Conservation (phyloP, 2,888 invertebrate species). For the Automeris io region DNA sequence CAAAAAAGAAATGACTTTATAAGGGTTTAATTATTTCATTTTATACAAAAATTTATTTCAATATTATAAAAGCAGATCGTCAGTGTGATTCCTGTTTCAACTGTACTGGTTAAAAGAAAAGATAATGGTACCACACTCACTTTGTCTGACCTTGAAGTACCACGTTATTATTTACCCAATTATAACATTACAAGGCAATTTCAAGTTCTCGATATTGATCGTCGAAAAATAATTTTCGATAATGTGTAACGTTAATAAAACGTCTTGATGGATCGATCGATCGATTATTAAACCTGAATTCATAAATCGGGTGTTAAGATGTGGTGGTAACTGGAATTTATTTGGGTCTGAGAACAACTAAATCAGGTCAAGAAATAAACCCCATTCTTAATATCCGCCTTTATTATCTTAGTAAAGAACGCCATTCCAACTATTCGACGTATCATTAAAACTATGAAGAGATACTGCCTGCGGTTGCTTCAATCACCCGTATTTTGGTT, state of each 20-base stretch:
- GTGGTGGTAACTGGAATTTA: background rate
- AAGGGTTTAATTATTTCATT: no score
- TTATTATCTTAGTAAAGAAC: no score
- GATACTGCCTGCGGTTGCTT: no score
- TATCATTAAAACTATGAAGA: no score
- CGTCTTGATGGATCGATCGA: constrained; percentile 44
- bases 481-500: no score
- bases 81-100: no score
- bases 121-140: constrained; percentile 17
- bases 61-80: no score
- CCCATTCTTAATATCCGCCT: no score
- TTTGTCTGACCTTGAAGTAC: constrained; percentile 35
- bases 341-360: background rate
- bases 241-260: constrained; percentile 50
- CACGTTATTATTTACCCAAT: constrained; percentile 47
- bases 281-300: constrained; percentile 29
- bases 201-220: constrained; percentile 33
- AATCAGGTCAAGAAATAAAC: background rate
- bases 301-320: constrained; percentile 4
- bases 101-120: constrained; percentile 3
- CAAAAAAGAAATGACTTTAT: no score
- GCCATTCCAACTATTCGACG: no score
- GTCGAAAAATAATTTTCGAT: constrained; percentile 40
- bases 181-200: constrained; percentile 38
- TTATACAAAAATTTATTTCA: no score